Base-by-base conservation (phyloP, 1,140 invertebrate species). In the Bombus affinis region DNA sequence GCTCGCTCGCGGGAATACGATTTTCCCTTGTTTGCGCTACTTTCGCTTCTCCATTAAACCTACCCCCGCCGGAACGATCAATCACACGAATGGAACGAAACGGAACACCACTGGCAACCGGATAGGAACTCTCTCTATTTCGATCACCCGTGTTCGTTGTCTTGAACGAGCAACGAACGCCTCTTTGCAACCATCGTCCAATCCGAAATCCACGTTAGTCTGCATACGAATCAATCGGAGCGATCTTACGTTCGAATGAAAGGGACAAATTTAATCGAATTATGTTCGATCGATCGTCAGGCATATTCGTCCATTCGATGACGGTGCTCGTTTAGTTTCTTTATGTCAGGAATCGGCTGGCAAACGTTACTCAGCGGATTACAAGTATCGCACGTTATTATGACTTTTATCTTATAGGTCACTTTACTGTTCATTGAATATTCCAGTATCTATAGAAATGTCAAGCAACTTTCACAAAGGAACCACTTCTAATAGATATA, bases 1-100 rank as follows among this genome's bases (percentile, higher is more conserved):
- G 42, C 42, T 71, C 53, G 39, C 76, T 59, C 66, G 39, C 66
- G 32, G 35, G 75, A 59, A 80, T 65, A 72, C 68, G 66, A 80
- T 80, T 80, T 44, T 80, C 82, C 76, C 76, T 80, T 47, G 75
- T 84, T 81, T 62, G 70, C 80, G 37, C 37, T 35, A 77, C 83
- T 79, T 71, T 79, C 82, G 53, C 18, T 44, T 71, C 74, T 71
- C 74, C 74, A 42, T 83, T 83, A 68, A 66, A 70, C 62, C 62
- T 22, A 35, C 42, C 42, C 76, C 32, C 72, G 9, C 4, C 15
- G 44, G 62, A 35, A 53, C 65, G 73, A 77, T 83, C 73, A 70
- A 76, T 83, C 81, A 68, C 81, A 8, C 57, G 62, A 53, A 73
- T 35, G 59, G n/a, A 47, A 82, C 25, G 6, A 70, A 65, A 74